Base-by-base conservation (phyloP, 2,113 vertebrate genomes). In the Perccottus glenii region DNA sequence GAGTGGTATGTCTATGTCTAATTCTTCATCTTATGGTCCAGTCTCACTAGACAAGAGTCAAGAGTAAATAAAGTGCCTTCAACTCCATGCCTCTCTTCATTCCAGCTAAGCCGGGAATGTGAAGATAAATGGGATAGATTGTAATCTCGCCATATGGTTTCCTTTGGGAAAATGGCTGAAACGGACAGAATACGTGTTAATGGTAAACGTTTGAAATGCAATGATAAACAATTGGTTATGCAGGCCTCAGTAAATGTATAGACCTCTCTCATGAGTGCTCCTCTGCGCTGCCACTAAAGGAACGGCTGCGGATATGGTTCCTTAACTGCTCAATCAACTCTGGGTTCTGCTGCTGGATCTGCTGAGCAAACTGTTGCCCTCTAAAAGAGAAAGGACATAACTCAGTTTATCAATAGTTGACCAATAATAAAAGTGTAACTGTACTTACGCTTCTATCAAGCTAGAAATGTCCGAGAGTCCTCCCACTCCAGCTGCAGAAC, bases 311-410 rank as follows among this genome's bases (percentile, higher is more conserved):
- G 87, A 99, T 95, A 71, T 99, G 97, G 85, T 97, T 98, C 86
- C 96, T 94, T 64, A 99, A 86, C 88, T 99, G 97, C 81, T 99
- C 96, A 67, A 99, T 98, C 67, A 98, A 91, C 88, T 99, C 97
- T 0, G 97, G 97, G 83, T 98, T 99, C 92, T 99, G 97, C 80
- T 99, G 97, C 88, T 99, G 96, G 84, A 99, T 99, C 93, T 99
- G 97, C 85, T 99, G 97, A 45, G 97, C 97, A 80, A 99, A 98
- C 90, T 99, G 97, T 81, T 99, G 97, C 15, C 97, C 97, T 64
- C 97, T 99, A 90, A 45, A 47, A 75, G 27, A 90, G 47, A 92
- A 83, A 68, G 70, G 82, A 63, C 5, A 73, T 0, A 27, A n/a
- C 6, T 19, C 0, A n/a, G 19, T 45, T 67, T n/a, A 73, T 9